Base-by-base conservation (phyloP, 1,140 invertebrate genomes). In the Aleiodes sp. region DNA sequence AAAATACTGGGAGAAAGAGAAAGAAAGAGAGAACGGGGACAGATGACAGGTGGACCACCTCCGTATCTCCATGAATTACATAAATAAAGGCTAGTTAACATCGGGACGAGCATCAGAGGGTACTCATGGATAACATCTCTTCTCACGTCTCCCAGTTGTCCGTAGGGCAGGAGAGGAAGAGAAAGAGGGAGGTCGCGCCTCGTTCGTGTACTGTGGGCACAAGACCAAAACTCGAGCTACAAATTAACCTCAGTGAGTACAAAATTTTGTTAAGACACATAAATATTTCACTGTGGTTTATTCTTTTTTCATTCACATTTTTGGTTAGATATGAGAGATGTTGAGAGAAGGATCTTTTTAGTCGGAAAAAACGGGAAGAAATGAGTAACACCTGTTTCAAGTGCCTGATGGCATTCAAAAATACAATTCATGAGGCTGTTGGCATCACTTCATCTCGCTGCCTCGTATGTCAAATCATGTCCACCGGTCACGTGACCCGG, bases 41-140 rank as follows among this genome's bases (percentile, higher is more conserved):
- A 67, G 39, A 67, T 67, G 64, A 65, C 57, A 66, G 56, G 46
- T 70, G 70, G 75, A 75, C 75, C 71, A 75, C 73, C 75, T 68
- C 65, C 68, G 71, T 69, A 70, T 59, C 67, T 65, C 65, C 43
- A 70, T 73, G 73, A 76, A 72, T 76, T 72, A 75, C 68, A 73
- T 73, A 76, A 70, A 75, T 72, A 73, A 73, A 73, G 52, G 65
- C 62, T 43, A 68, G 68, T 71, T 71, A 75, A 72, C 71, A 73
- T 73, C 70, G 62, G 62, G n/a, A n/a, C n/a, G n/a, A n/a, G 41
- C 63, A 59, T 26, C 28, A 56, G 16, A 62, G 69, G 71, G 65
- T 72, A 63, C 68, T 64, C 57, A 39, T 29, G 72, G 65, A 71
- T 71, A 71, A 67, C 31, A 72, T 72, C 70, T 65, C 70, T 72